Evolutionary conservation across 2,797 vertebrate species (phyloP).

Genomic region (Ptychobarbus kaznakovi): DNA sequence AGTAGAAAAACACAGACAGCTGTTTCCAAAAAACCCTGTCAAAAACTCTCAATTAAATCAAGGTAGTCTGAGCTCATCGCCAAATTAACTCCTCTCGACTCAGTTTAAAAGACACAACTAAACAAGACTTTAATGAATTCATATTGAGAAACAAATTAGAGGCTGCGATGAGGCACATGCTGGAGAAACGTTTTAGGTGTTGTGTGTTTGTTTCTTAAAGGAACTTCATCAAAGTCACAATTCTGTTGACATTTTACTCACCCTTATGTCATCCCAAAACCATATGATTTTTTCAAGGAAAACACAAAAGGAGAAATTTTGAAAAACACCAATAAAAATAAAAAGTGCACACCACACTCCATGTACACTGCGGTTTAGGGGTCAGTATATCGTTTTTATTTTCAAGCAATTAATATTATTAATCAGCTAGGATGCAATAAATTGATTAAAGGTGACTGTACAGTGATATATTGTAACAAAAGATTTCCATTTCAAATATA

Average conservation of each 20-base stretch:
- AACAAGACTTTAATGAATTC: conserved; percentile 66
- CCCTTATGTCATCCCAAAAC: background rate
- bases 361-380: background rate
- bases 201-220: conserved; percentile 10
- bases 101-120: conserved; percentile 50
- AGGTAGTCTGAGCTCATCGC: conserved; percentile 40
- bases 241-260: background rate
- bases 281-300: background rate
- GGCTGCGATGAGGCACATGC: background rate
- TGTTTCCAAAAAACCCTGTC: conserved; percentile 59
- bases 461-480: background rate
- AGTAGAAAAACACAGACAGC: conserved; percentile 54
- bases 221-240: background rate
- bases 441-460: background rate
- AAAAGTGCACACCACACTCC: background rate
- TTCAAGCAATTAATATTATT: background rate
- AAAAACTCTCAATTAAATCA: conserved; percentile 57
- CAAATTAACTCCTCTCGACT: conserved; percentile 40
- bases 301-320: background rate
- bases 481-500: background rate
- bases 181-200: background rate
- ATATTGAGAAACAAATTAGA: conserved; percentile 62
- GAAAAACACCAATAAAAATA: background rate
- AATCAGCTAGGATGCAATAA: background rate
- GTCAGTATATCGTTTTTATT: background rate